Percentiles rank a stretch among this genome's conserved stretches.
Conservation (phyloP, 2,888 invertebrate species). For the Chaetogeoica ovagalla region DNA sequence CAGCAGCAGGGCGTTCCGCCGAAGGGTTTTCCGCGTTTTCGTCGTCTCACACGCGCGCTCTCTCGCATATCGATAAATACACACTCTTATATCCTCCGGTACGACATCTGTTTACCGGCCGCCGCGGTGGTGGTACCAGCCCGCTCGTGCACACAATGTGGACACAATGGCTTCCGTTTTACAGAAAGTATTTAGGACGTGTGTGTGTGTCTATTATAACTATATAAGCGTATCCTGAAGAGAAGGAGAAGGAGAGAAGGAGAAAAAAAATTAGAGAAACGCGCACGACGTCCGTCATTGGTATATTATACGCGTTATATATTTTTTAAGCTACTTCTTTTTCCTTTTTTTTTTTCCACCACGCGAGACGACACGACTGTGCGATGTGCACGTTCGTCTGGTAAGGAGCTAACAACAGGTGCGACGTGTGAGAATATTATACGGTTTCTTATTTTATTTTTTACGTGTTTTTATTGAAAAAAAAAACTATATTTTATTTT, state of each 20-base stretch:
- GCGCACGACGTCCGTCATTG: too few species aligned
- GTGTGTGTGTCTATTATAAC: background rate
- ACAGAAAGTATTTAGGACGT: slow-evolving; percentile 15
- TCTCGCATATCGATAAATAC: background rate
- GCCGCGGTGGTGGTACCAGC: background rate
- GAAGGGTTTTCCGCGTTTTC: slow-evolving; percentile 45
- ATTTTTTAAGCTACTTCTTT: background rate
- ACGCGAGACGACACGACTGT: background rate
- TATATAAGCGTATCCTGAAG: background rate
- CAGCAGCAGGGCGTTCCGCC: slow-evolving; percentile 29
- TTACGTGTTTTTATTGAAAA: too few species aligned
- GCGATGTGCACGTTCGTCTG: too few species aligned
- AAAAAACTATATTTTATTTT: too few species aligned
- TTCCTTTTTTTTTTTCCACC: background rate
- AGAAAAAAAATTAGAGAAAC: background rate
- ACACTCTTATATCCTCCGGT: background rate
- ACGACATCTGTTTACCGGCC: slow-evolving; percentile 40
- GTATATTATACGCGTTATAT: background rate
- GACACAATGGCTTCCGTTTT: slow-evolving; percentile 47
- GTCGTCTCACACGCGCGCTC: background rate
- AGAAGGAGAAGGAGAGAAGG: too few species aligned
- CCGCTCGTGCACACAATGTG: background rate
- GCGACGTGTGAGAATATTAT: too few species aligned
- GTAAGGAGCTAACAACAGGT: too few species aligned
- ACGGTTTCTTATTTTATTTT: too few species aligned